Percentiles rank a stretch among this genome's conserved stretches.
These are phyloP conservation scores for Holothuria leucospilota DNA, from an alignment of 53 echinoderm and acorn worm genomes.

Conservation along the genomic window DNA sequence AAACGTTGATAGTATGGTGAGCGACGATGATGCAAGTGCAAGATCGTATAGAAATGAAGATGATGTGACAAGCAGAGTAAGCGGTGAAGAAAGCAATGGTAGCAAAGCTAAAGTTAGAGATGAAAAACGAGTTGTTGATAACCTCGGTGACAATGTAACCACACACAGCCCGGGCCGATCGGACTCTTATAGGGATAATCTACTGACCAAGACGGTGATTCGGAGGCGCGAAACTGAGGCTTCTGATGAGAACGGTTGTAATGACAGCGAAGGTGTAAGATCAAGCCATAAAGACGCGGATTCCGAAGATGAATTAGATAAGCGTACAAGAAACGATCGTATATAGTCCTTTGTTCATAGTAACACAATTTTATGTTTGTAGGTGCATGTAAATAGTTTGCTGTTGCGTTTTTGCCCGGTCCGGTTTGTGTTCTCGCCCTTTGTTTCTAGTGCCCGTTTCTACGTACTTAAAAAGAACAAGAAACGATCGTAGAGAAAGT, in stretches of 20 bases:
- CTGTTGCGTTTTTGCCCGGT: too few species aligned
- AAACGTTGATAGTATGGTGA: background rate
- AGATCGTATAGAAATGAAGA: too few species aligned
- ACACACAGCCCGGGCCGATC: background rate
- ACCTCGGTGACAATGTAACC: background rate
- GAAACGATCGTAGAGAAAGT: too few species aligned
- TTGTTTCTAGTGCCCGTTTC: too few species aligned
- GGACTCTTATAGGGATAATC: background rate
- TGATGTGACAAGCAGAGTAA: background rate
- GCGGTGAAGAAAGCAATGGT: background rate
- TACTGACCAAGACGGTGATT: background rate
- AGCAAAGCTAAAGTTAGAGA: background rate
- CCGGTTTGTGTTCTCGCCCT: too few species aligned
- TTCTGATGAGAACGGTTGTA: background rate
- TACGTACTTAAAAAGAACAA: too few species aligned
- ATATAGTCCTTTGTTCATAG: too few species aligned
- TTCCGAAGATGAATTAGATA: too few species aligned
- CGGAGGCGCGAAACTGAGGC: background rate
- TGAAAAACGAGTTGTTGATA: background rate
- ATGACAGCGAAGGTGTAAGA: background rate
- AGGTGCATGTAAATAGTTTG: too few species aligned
- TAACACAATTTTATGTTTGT: too few species aligned
- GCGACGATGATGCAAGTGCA: background rate
- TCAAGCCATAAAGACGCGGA: too few species aligned
- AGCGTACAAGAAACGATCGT: too few species aligned